phyloP scores from a whole-genome alignment of 2,888 invertebrate species.

The Aspidiotus rigidus region DNA sequence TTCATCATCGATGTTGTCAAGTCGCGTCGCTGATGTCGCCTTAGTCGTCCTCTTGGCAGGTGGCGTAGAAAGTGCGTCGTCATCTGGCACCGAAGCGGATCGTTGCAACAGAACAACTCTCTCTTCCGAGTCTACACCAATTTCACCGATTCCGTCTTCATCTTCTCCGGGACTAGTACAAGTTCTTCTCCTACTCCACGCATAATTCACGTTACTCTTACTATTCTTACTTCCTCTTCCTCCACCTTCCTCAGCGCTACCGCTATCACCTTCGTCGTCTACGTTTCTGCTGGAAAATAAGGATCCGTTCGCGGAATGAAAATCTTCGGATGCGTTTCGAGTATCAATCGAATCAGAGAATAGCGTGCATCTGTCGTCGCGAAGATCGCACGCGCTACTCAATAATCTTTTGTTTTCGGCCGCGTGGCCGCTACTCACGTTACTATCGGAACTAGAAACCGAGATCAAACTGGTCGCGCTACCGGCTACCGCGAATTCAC shows the following conservation, averaged over 20 bases:
- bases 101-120: constrained; percentile 24
- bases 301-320: not conserved
- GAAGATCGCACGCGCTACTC: constrained; percentile 11
- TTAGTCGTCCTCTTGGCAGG: constrained; percentile 1
- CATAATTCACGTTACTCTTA: not conserved
- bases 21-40: not conserved
- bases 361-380: not conserved
- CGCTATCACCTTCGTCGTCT: not conserved
- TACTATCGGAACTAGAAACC: not conserved
- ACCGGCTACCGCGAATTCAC: not conserved
- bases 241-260: not conserved
- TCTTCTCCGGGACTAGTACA: constrained; percentile 23
- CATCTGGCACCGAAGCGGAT: constrained; percentile 23
- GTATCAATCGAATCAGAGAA: not conserved
- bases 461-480: constrained; percentile 4
- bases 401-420: constrained; percentile 3
- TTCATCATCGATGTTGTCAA: constrained; percentile 1
- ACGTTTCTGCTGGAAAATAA: not conserved
- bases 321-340: not conserved
- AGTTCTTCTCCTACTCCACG: constrained; percentile 11
- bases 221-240: not conserved
- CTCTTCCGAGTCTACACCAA: constrained; percentile 15
- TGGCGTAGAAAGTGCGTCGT: constrained; percentile 22
- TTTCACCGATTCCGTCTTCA: constrained; percentile 21
- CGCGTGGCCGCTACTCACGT: not conserved